Percentiles rank a stretch among this genome's conserved stretches.
These are phyloP conservation scores for Cantharis rufa DNA, from an alignment of 2,888 invertebrate species.

Conservation along the genomic window DNA sequence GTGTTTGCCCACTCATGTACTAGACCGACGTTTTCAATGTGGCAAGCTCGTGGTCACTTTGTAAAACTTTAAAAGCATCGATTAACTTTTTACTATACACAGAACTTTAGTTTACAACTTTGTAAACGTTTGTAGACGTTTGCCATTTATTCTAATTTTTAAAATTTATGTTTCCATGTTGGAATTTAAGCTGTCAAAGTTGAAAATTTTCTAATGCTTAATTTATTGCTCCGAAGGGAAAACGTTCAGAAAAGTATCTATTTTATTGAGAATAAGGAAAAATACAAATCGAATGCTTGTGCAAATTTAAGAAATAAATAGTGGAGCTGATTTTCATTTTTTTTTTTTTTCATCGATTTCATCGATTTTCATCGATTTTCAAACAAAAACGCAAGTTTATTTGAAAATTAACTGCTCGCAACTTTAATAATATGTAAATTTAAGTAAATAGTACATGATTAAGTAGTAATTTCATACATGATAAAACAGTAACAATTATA, in stretches of 20 bases:
- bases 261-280: not conserved
- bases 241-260: not conserved
- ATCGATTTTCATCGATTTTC: not conserved
- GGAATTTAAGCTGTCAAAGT: not conserved
- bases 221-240: not conserved
- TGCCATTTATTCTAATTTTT: not conserved
- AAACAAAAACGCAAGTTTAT: not conserved
- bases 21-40: not conserved
- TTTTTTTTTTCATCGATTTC: too few species aligned
- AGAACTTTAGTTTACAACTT: not conserved
- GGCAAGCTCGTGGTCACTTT: not conserved
- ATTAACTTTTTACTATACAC: not conserved
- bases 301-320: not conserved
- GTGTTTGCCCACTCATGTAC: not conserved
- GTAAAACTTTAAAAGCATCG: not conserved
- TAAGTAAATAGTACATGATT: too few species aligned
- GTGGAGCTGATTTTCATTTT: not conserved
- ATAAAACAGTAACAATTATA: too few species aligned
- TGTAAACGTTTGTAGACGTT: not conserved
- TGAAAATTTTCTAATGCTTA: not conserved
- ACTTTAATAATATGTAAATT: too few species aligned
- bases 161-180: not conserved
- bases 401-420: not conserved
- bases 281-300: not conserved
- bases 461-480: too few species aligned